Evolutionary conservation across 1,140 invertebrate genomes (phyloP).

Genomic region (Rhysida immarginata): DNA sequence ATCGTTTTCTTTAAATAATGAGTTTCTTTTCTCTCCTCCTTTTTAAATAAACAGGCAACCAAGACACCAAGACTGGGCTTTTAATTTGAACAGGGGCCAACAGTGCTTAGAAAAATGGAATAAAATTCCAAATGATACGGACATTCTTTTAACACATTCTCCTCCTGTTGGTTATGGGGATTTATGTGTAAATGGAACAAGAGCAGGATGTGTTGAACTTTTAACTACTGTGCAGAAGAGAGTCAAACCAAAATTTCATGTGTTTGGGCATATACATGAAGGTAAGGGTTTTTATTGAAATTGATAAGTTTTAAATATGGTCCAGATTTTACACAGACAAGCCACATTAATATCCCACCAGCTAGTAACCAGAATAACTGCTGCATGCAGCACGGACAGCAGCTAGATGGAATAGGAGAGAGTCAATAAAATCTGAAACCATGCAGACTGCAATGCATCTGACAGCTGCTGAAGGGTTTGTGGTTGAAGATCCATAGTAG

Average conservation of each 20-base stretch:
- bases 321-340: too few relatives aligned
- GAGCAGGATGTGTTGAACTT: conserved; percentile 72
- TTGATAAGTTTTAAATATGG: too few relatives aligned
- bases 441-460: too few relatives aligned
- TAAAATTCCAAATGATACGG: conserved; percentile 52
- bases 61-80: conserved; percentile 64
- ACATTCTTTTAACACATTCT: conserved; percentile 45
- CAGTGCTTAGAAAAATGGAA: conserved; percentile 61
- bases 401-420: too few relatives aligned
- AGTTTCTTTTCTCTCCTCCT: neutral
- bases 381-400: too few relatives aligned
- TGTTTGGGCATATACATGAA: conserved; percentile 81
- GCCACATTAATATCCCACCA: too few relatives aligned
- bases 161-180: conserved; percentile 68
- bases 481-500: too few relatives aligned
- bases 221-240: conserved; percentile 55
- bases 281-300: too few relatives aligned
- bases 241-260: conserved; percentile 66
- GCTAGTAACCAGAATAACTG: too few relatives aligned
- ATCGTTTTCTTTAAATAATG: too few relatives aligned
- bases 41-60: conserved; percentile 66
- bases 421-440: too few relatives aligned
- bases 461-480: too few relatives aligned
- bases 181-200: conserved; percentile 48
- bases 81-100: conserved; percentile 53